Base-by-base conservation (phyloP, 2,888 invertebrate species). In the Saturnia japonica region DNA sequence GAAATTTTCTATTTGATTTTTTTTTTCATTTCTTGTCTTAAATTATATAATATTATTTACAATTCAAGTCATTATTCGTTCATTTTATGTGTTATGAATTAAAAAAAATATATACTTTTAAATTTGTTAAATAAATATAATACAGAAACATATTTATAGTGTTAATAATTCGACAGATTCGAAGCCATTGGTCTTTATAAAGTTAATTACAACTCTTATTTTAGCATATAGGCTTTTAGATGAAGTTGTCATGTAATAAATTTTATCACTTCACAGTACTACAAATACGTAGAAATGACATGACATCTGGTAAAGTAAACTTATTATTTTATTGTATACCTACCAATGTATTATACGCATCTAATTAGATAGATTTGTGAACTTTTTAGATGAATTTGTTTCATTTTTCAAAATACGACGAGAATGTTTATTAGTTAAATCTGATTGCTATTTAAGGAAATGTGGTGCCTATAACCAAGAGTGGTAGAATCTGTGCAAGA, bases 151-250 rank as follows among this genome's bases (percentile, higher is more conserved):
- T 34, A 51, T 69, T 67, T 51, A 74, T 72, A 74, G 72, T 74
- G 70, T 68, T 69, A 70, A 74, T 67, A 22, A 47, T 45, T 67
- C 12, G n/a, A 67, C n/a, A 9, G 28, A 14, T 25, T 64, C 40
- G 40, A n/a, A 64, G 40, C 8, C 25, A 60, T 25, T 60, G 64
- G 11, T 40, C n/a, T 78, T 81, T 80, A 81, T 80, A 78, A 77
- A 82, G 78, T 80, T 80, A 80, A 81, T 83, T 82, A 78, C 79
- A 76, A 69, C 76, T 72, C 80, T 81, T 80, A 79, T 80, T 82
- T 85, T 84, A 85, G 77, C 83, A 84, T 83, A 80, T 82, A 82
- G 78, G 82, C 81, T 80, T 80, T 81, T 78, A 80, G 78, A 87
- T 88, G 82, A 80, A 88, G 84, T 64, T 40, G 64, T 40, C 64